Percentiles rank a stretch among this genome's conserved stretches.
Evolutionary conservation across 2,888 invertebrate species (phyloP).

Genomic region (Bombylius discolor): DNA sequence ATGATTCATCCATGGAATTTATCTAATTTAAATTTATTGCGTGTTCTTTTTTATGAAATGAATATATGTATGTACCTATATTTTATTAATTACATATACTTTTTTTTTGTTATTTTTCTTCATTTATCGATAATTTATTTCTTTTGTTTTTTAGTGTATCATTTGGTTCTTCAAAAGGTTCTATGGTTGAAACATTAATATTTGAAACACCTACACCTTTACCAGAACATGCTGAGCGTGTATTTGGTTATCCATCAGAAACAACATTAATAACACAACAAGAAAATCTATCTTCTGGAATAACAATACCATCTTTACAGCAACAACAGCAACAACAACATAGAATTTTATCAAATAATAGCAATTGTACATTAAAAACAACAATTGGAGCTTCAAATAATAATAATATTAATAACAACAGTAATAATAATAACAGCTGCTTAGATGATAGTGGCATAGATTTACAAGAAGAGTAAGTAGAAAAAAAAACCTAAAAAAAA

Average conservation of each 20-base stretch:
- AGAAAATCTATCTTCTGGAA: conserved; percentile 21
- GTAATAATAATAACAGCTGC: conserved; percentile 12
- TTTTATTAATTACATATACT: too few relatives aligned
- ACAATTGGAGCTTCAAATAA: background rate
- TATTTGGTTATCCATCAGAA: conserved; percentile 25
- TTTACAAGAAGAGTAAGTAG: conserved; percentile 36
- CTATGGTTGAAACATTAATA: conserved; percentile 87
- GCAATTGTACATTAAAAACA: conserved; percentile 19
- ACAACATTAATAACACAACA: background rate
- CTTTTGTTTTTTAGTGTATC: conserved; percentile 55
- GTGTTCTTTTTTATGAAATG: background rate
- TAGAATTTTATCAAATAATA: conserved; percentile 37
- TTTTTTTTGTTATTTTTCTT: too few relatives aligned
- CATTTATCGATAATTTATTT: too few relatives aligned
- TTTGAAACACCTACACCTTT: conserved; percentile 68
- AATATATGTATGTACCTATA: too few relatives aligned
- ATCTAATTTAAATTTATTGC: background rate
- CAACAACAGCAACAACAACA: conserved; percentile 33
- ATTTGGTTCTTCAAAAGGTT: conserved; percentile 86
- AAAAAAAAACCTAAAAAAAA: background rate
- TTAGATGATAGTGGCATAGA: conserved; percentile 36
- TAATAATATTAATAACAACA: conserved; percentile 10
- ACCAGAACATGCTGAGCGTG: conserved; percentile 41
- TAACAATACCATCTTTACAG: conserved; percentile 29
- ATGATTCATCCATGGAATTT: background rate